phyloP scores from a whole-genome alignment of 2,797 vertebrate species.

The Holocentrus rufus region DNA sequence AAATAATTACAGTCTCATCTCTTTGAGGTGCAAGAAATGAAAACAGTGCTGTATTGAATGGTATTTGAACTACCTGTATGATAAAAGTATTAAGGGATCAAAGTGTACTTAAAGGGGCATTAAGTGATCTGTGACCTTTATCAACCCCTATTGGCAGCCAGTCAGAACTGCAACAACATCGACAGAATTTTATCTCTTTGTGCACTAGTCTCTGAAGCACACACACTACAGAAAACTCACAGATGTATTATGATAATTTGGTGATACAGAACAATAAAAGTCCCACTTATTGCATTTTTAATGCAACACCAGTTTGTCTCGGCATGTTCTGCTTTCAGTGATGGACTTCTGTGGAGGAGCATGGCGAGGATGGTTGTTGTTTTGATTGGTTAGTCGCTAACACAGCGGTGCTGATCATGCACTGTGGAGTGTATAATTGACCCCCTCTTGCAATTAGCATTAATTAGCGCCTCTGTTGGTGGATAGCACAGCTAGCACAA shows the following conservation, averaged over 20 bases:
- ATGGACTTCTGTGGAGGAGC: not conserved
- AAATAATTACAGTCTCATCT: too few species aligned
- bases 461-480: slow-evolving; percentile 78
- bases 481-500: slow-evolving; percentile 64
- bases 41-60: too few species aligned
- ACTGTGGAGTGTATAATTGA: slow-evolving; percentile 74
- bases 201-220: too few species aligned
- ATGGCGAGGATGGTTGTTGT: slow-evolving; percentile 45
- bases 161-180: not conserved
- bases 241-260: too few species aligned
- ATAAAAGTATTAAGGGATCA: too few species aligned
- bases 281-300: slow-evolving; percentile 36
- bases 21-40: too few species aligned
- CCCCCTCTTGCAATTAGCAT: slow-evolving; percentile 74
- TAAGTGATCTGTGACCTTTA: too few species aligned
- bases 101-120: too few species aligned
- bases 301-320: slow-evolving; percentile 35
- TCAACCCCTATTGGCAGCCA: not conserved
- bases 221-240: too few species aligned
- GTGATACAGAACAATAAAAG: not conserved
- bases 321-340: slow-evolving; percentile 22
- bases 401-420: slow-evolving; percentile 69
- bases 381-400: slow-evolving; percentile 60
- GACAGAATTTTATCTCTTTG: not conserved
- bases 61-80: too few species aligned